Evolutionary conservation across 1,140 invertebrate species (phyloP).

Genomic region (Apis mellifera): Amel_HAv3.1 CM009946.2:1638501-1639000

Average conservation of each 20-base stretch:
- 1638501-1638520: conserved; percentile 49
- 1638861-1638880: no score
- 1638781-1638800: background rate
- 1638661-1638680: conserved; percentile 62
- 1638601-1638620: conserved; percentile 58
- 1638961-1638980: conserved; percentile 28
- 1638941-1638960: conserved; percentile 17
- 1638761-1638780: no score
- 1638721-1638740: conserved; percentile 26
- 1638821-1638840: background rate
- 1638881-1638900: conserved; percentile 7
- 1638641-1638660: conserved; percentile 75
- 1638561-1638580: conserved; percentile 8
- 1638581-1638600: conserved; percentile 48
- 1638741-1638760: background rate
- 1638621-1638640: conserved; percentile 56
- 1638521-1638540: conserved; percentile 10
- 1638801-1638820: background rate
- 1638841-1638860: conserved; percentile 21
- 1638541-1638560: background rate
- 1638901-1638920: conserved; percentile 37
- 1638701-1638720: conserved; percentile 39
- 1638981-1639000: conserved; percentile 28
- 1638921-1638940: background rate
- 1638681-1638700: conserved; percentile 39